Evolutionary conservation across 35 echinoderm and acorn worm species (phyloP), one percentile per base, ranked within the genome.

Genomic region (Amphiura filiformis): DNA sequence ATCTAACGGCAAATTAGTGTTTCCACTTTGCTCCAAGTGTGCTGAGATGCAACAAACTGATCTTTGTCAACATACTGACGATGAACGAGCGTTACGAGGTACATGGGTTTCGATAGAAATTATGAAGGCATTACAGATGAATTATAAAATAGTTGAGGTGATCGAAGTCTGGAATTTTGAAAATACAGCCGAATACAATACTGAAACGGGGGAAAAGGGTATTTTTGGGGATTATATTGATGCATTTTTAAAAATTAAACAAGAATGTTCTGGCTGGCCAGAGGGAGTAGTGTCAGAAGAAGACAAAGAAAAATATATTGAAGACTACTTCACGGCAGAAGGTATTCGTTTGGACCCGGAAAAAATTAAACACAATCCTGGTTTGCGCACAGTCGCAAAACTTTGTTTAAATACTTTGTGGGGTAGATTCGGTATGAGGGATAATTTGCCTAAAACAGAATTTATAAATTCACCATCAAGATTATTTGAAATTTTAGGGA

Each of bases 11-110:
- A 91, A 91, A 57, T 56, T 91, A 36, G 82, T 95, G 57, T 95
- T 91, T 84, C 81, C 89, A 0, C 86, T 91, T 2, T 95, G 93
- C 61, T n/a, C 13, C 7, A 85, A 75, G 12, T 95, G 93, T 82
- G 88, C 78, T 34, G 89, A 95, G 80, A 79, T 33, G 1, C 32
- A 40, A 39, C 18, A 86, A 13, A 44, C 65, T 32, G 42, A 28
- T 5, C 75, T 56, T 44, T 93, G 82, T 90, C 41, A 1, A 7
- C 90, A 90, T 84, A 33, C 57, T 3, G 86, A 89, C 17, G 52
- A 76, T 7, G 94, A 96, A 78, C 70, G 94, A 36, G 36, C 86
- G 28, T 38, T 96, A 23, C 32, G 23, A 30, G 91, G 94, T 57
- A 84, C 84, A 0, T 90, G 88, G 88, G 88, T 94, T 26, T 38